Base-by-base conservation (phyloP, 2,113 vertebrate genomes). In the Climacteris rufus region DNA sequence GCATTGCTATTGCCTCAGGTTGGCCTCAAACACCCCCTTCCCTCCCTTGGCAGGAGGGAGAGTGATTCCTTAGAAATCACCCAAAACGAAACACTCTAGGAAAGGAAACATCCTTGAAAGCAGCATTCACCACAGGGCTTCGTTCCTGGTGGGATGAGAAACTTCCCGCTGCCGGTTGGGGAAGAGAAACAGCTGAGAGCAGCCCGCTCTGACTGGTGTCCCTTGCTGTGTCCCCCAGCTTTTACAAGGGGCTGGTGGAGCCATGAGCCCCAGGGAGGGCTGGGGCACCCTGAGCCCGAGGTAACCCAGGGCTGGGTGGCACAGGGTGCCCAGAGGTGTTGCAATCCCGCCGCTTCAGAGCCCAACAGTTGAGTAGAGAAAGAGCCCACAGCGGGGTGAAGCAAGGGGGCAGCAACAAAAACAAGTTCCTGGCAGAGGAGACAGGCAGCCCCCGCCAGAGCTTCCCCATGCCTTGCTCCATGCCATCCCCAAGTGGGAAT, bases 71-170 rank as follows among this genome's bases (percentile, higher is more conserved):
- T 10, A 14, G 21, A 42, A 8, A 22, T 10, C 23, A 12, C 69
- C 60, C 4, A 4, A 89, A 94, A 64, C 0, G 8, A 95, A 95
- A 91, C 60, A 49, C 54, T 49, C 76, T 88, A 72, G n/a, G 76
- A 96, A 96, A 88, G n/a, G 44, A 93, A 94, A 90, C 44, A 59
- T 88, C 88, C 88, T 93, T 92, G 96, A 96, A 95, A 96, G 92
- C 94, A 93, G 87, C 87, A 44, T 7, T 45, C 83, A 50, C 93
- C 56, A 11, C 81, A 71, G 52, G 91, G 81, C 89, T 96, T 44
- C 8, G 56, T 92, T 94, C 87, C 90, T 95, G 93, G 75, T 75
- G 42, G 75, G 63, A 64, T 12, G 6, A 88, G 65, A 76, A 66
- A 71, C 79, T 91, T 75, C 65, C 40, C 22, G 2, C 59, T n/a